Conservation (phyloP, 2,113 vertebrate genomes). For the Leptobrachium ailaonicum region DNA sequence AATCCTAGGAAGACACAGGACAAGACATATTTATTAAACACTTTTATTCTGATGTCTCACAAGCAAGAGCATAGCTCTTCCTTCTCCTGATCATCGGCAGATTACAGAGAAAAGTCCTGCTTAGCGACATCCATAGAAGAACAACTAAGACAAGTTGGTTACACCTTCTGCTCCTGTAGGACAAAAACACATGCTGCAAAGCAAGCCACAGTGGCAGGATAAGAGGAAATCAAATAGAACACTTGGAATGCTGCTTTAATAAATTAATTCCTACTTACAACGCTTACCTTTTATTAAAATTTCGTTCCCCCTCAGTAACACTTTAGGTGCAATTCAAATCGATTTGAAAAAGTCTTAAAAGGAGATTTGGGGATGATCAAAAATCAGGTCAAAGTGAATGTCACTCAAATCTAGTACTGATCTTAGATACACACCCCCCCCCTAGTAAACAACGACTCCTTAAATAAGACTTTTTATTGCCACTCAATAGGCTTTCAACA, state of each 20-base stretch:
- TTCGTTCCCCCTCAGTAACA: too few relatives aligned
- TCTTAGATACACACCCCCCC: too few relatives aligned
- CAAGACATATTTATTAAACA: not conserved
- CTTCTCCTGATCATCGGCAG: not conserved
- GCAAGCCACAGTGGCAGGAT: not conserved
- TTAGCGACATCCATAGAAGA: not conserved
- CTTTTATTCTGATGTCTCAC: conserved; percentile 5
- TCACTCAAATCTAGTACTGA: too few relatives aligned
- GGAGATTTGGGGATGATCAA: too few relatives aligned
- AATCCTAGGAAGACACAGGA: not conserved
- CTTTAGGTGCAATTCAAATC: too few relatives aligned
- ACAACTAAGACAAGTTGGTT: not conserved
- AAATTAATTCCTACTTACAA: conserved; percentile 31
- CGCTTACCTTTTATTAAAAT: not conserved
- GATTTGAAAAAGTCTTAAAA: too few relatives aligned
- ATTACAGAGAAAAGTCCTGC: not conserved
- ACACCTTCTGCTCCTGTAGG: not conserved
- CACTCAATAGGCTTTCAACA: too few relatives aligned
- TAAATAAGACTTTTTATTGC: too few relatives aligned
- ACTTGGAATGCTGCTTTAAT: conserved; percentile 28
- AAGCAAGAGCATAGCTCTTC: not conserved
- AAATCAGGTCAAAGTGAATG: too few relatives aligned
- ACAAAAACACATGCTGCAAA: not conserved
- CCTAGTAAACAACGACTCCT: too few relatives aligned
- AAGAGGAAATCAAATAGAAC: not conserved